Conservation (phyloP, 2,888 invertebrate genomes). For the Griposia aprilina region DNA sequence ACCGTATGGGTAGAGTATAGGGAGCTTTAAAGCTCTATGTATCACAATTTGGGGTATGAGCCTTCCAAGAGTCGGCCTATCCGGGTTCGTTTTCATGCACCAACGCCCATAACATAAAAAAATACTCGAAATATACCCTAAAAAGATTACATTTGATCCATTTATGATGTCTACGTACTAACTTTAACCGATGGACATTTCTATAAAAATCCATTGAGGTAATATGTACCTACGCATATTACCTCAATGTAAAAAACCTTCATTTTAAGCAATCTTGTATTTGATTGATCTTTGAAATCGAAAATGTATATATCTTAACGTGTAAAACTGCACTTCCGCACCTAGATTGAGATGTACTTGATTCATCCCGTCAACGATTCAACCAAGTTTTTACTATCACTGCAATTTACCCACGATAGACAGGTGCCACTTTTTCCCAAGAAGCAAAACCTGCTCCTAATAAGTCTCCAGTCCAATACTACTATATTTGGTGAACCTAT, state of each 20-base stretch:
- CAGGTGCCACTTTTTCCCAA: constrained; percentile 8
- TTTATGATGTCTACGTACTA: neutral
- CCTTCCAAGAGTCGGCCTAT: neutral
- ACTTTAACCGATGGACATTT: neutral
- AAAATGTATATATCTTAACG: neutral
- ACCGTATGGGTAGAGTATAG: neutral
- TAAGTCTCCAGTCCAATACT: neutral
- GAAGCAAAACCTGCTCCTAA: neutral
- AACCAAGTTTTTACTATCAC: constrained; percentile 17
- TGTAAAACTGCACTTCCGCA: constrained; percentile 23
- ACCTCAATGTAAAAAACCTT: neutral
- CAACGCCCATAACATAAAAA: neutral
- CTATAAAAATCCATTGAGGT: no score
- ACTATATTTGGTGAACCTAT: constrained; percentile 8
- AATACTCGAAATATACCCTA: neutral
- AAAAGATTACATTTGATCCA: neutral
- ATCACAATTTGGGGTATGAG: neutral
- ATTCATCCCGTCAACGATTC: neutral
- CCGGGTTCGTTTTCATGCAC: neutral
- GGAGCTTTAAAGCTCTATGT: neutral
- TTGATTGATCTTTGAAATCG: neutral
- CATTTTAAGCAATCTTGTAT: no score
- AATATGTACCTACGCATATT: no score
- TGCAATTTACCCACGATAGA: neutral
- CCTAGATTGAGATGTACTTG: neutral